Base-by-base conservation (phyloP, 2,113 vertebrate species). In the Hippocampus guttulatus region DNA sequence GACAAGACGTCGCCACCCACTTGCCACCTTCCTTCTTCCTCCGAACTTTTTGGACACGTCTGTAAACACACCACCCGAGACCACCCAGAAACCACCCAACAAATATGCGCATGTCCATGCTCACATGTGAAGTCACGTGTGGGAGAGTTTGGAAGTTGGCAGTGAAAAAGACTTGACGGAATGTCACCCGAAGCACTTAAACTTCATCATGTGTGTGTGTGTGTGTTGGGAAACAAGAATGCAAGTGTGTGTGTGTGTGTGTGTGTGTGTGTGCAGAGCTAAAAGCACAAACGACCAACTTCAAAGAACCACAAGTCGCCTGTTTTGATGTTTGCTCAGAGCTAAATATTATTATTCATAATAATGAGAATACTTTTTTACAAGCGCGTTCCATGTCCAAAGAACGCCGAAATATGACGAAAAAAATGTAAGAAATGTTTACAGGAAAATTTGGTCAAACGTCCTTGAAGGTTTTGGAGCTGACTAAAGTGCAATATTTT, bases 401-500 rank as follows among this genome's bases (percentile, higher is more conserved):
- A 73, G 15, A 58, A 71, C 1, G 25, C 10, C 27, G 75, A 58
- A 27, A 5, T 27, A 27, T n/a, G 25, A 12, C 12, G 27, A 58
- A 78, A 45, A 4, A 33, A 72, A 67, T 45, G 43, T 45, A 76
- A 68, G 79, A 83, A 78, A 81, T 84, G 89, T 91, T 91, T 91
- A 91, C 88, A 88, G 70, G 74, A 70, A 52, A 77, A 79, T 68
- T 88, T 83, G 63, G 72, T 84, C 70, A 85, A 82, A 87, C 68
- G 70, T 54, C 72, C 63, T 82, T 84, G 73, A 81, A 61, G 9
- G 58, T 61, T 61, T 61, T 27, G 15, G 8, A 61, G 58, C 18
- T 33, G 27, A 61, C 58, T 70, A 81, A 81, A 87, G 89, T 91
- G 88, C 87, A 91, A 91, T 89, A 65, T 27, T 88, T 89, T 89